Evolutionary conservation across 2,797 vertebrate genomes (phyloP), one percentile per base, ranked within the genome.

Genomic region (Melanitta fusca): DNA sequence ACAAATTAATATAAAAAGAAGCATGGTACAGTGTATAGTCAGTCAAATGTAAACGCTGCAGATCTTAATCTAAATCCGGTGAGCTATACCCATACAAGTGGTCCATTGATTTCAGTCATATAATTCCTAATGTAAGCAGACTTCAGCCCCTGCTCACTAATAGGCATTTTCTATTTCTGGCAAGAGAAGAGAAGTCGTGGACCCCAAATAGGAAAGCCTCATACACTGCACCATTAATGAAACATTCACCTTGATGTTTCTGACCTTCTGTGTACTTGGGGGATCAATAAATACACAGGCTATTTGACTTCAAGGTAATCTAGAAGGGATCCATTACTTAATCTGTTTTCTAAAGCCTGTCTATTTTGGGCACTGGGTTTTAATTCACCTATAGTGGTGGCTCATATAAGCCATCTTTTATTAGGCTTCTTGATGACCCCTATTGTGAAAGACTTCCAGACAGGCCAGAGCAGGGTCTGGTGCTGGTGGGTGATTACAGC

Each of bases 401-500:
- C 47, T 73, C 71, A 34, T 18, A 7, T 89, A 72, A 91, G 28
- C n/a, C 84, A 22, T 89, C 57, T 89, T 93, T 92, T 79, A 62
- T 89, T 81, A 79, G n/a, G n/a, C 32, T 53, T 72, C 69, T 75
- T 39, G 80, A 8, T 41, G 84, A 92, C 39, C 47, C 27, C 32
- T 1, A 3, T 69, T 56, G 43, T 84, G 39, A 77, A 80, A 75
- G 73, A 45, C 64, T 84, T 91, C 81, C 78, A 93, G 86, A 84
- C 75, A 85, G 81, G 51, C 75, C 62, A 57, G 66, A 60, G 69
- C 51, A 73, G 70, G 66, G 75, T 89, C 6, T 88, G 89, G 74
- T 91, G 58, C 87, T 95, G 75, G 72, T 41, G 75, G 84, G 64
- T 93, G 87, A 71, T 84, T 94, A 82, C 72, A 89, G 41, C 93